Evolutionary conservation across 2,888 invertebrate species (phyloP), one percentile per base, ranked within the genome.

Genomic region (Lypha dubia): DNA sequence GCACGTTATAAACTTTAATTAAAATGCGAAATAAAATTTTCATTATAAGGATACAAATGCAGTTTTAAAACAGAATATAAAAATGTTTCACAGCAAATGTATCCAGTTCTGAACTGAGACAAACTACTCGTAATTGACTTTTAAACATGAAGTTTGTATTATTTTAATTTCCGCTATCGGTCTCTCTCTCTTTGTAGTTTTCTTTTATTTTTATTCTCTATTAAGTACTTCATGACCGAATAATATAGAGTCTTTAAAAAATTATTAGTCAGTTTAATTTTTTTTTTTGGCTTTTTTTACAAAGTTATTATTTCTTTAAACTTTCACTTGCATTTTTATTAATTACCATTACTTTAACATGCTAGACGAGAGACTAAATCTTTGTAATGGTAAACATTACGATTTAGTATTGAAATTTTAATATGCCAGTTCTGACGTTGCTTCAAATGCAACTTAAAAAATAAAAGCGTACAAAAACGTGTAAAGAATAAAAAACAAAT

Each of bases 261-360:
- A 44, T 15, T 38, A 38, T 38, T 13, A 44, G 44, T 44, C 44
- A 44, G 44, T 44, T 44, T 15, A 13, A n/a, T 44, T 44, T 44
- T 44, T n/a, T 38, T 44, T 6, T 44, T 44, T 53, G 38, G 8
- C 38, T 1, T 7, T 5, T 17, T 41, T 46, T 63, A 38, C 17
- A 9, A 1, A 15, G 35, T n/a, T 60, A 41, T 41, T 41, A 20
- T 46, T 44, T 46, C 53, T 53, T 24, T 17, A 13, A 11, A 20
- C 17, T 80, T 67, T 17, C 13, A n/a, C 38, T 79, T 46, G 7
- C n/a, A 22, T 56, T 56, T 74, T 74, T 70, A 56, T 70, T 83
- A 79, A 83, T 79, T 83, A 79, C 62, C 79, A 79, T 83, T 83
- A 70, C 74, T 83, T 83, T 70, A 58, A 74, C 62, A 0, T 38